Evolutionary conservation across 2,113 vertebrate genomes (phyloP), one percentile per base, ranked within the genome.

Genomic region (Rafetus swinhoei): DNA sequence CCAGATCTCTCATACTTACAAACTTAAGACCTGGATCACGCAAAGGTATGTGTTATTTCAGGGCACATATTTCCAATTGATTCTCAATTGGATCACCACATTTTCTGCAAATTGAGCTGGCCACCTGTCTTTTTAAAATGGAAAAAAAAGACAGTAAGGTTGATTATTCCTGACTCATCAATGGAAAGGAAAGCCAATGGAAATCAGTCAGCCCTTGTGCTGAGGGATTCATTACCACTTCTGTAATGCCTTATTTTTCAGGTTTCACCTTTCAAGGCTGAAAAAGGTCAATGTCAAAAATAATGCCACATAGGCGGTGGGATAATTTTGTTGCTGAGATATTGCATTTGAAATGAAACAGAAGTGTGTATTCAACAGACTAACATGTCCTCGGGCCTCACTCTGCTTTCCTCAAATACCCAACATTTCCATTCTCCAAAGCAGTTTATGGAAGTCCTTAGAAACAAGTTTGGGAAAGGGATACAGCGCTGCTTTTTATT

Each of bases 1-100:
- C 1, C 1, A 35, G n/a, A 50, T 8, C 10, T 52, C 59, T 29
- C 35, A 57, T 0, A 0, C 7, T 81, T 45, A 55, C 16, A 0
- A 0, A 56, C 54, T 84, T 50, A 65, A 45, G 60, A 89, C 52
- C 60, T 62, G 79, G 80, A 32, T n/a, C 29, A 62, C 87, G 65
- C 32, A 22, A 35, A 57, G 45, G 13, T 18, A 54, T 39, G n/a
- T 35, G 53, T 29, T 45, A 52, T 57, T 55, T 87, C 54, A 89
- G 45, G 55, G 82, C 19, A 86, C 29, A 39, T 54, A 52, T 88
- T 94, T 82, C 35, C 6, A 74, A 93, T 79, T 59, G 25, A 92
- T 86, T 62, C 56, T 59, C 50, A 21, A 53, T 85, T 54, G 79
- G 79, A 39, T 81, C 32, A 74, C 8, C 15, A 65, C 39, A 45